Evolutionary conservation across 2,797 vertebrate genomes (phyloP).

Genomic region (Macrochelys suwanniensis): DNA sequence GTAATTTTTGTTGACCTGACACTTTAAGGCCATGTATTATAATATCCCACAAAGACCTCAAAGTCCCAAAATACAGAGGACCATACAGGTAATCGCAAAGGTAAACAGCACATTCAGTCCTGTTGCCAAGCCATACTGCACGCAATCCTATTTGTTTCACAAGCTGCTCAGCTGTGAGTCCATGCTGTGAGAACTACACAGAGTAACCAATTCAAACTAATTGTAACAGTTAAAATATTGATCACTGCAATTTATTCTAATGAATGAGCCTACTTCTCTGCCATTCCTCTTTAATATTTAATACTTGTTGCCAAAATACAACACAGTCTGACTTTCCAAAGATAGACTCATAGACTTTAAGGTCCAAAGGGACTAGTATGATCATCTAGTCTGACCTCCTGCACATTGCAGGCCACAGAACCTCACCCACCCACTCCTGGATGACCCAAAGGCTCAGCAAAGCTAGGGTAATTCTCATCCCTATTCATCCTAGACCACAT

Average conservation of each 20-base stretch:
- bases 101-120: background rate
- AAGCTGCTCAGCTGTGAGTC: conserved; percentile 10
- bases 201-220: background rate
- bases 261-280: background rate
- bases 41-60: background rate
- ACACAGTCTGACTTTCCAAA: background rate
- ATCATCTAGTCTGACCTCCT: background rate
- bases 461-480: background rate
- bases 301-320: background rate
- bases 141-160: background rate
- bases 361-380: background rate
- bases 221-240: background rate
- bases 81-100: background rate
- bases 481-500: background rate
- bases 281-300: background rate
- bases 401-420: too few relatives aligned
- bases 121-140: background rate
- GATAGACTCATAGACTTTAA: background rate
- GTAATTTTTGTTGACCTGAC: background rate
- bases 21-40: background rate
- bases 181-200: conserved; percentile 12
- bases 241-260: conserved; percentile 37
- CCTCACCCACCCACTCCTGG: too few relatives aligned
- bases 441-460: background rate
- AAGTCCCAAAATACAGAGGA: background rate